Evolutionary conservation across 1,140 invertebrate species (phyloP).

Genomic region (Anastrepha obliqua): DNA sequence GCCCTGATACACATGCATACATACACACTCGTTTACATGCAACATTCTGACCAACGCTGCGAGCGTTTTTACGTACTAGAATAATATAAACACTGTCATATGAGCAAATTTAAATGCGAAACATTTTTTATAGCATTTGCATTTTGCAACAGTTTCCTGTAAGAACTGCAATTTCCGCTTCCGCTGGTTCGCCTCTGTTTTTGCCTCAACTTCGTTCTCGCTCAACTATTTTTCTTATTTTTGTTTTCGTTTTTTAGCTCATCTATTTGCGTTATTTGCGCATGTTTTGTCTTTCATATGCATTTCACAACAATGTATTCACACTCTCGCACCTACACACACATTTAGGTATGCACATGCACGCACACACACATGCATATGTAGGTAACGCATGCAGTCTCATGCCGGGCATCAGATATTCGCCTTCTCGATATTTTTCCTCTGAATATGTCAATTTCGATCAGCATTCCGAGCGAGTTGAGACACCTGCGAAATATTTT

Average conservation of each 20-base stretch:
- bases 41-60: neutral
- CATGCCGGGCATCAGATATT: neutral
- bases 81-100: neutral
- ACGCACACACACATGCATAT: no score
- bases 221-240: neutral
- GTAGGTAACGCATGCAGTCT: no score
- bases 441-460: slow-evolving; percentile 18
- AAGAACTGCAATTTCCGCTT: slow-evolving; percentile 44
- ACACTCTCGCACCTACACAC: neutral
- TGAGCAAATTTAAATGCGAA: slow-evolving; percentile 13
- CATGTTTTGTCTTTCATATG: neutral
- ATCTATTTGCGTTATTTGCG: neutral
- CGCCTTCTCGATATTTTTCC: neutral
- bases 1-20: neutral
- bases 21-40: neutral
- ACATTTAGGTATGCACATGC: no score
- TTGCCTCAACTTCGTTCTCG: neutral
- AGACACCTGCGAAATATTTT: slow-evolving; percentile 3
- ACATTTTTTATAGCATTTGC: slow-evolving; percentile 15
- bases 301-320: neutral
- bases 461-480: neutral
- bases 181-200: slow-evolving; percentile 31
- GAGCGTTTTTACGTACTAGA: neutral
- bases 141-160: slow-evolving; percentile 48
- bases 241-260: neutral